Conservation (phyloP, 2,113 vertebrate species). For the Ornithorhynchus anatinus region DNA sequence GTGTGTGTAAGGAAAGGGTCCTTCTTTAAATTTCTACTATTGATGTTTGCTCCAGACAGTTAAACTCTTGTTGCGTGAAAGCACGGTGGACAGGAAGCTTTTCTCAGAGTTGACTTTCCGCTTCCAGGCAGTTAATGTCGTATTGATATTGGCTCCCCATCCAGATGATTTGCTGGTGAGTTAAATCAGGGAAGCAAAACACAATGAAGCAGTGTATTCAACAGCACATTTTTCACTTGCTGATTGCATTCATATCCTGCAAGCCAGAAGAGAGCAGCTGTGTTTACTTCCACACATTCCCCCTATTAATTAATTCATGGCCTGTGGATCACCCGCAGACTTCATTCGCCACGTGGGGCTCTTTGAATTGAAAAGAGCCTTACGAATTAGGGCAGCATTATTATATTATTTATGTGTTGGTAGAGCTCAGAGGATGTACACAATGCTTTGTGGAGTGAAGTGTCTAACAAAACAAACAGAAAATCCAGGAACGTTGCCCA, state of each 20-base stretch:
- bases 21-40: neutral
- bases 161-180: neutral
- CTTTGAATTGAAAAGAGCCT: neutral
- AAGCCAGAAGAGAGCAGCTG: neutral
- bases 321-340: neutral
- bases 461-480: no score
- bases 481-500: no score
- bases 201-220: neutral
- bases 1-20: neutral
- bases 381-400: neutral
- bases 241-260: neutral
- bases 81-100: neutral
- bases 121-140: neutral
- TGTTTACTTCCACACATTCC: neutral
- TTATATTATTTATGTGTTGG: no score
- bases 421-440: no score
- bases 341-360: neutral
- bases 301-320: neutral
- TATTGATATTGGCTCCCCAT: neutral
- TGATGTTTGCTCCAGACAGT: neutral
- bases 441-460: no score
- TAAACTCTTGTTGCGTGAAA: neutral
- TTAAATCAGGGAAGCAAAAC: slow-evolving; percentile 1
- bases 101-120: neutral
- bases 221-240: neutral